Evolutionary conservation across 2,113 vertebrate genomes (phyloP), one percentile per base, ranked within the genome.

Genomic region (Nycticorax nycticorax): DNA sequence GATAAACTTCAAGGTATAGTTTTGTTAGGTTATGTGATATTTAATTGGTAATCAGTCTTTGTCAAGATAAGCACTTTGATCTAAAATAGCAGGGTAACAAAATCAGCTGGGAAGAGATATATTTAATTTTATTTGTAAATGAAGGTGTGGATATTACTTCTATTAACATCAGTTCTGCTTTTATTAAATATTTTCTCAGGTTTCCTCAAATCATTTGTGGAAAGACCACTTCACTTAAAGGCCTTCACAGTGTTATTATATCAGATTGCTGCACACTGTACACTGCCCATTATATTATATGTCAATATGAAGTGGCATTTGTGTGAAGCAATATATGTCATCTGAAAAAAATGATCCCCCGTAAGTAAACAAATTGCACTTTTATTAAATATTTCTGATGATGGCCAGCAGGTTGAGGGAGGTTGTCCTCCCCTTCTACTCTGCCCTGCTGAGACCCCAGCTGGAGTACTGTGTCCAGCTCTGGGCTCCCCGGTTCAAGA

Each of bases 11-110:
- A 92, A 97, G 26, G 12, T 85, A 96, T 93, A 11, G 62, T 93
- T 97, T 92, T 96, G 89, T 92, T 93, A 84, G 43, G 20, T 95
- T 95, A 89, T 88, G 57, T 1, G 21, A 62, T 82, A 94, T 91
- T 96, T 98, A 98, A 97, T 92, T 96, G 82, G 72, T 93, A 96
- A 97, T 97, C 90, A 95, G 85, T 97, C 95, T 96, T 95, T 96
- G 95, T 97, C 41, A 43, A 97, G 97, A 96, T 97, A 96, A 96
- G 80, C 91, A 92, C 80, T 90, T 97, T 97, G 93, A 91, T 97
- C 62, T 95, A 94, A 89, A 79, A 95, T 97, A 96, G 73, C 77
- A 82, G 39, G 67, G 71, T 71, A 97, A 94, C 6, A 23, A 96
- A 93, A 90, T 93, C 57, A 96, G 63, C 73, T 94, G 55, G 41